Percentiles rank a stretch among this genome's conserved stretches.
phyloP scores from a whole-genome alignment of 2,113 vertebrate genomes.

The Pampusana beccarii region DNA sequence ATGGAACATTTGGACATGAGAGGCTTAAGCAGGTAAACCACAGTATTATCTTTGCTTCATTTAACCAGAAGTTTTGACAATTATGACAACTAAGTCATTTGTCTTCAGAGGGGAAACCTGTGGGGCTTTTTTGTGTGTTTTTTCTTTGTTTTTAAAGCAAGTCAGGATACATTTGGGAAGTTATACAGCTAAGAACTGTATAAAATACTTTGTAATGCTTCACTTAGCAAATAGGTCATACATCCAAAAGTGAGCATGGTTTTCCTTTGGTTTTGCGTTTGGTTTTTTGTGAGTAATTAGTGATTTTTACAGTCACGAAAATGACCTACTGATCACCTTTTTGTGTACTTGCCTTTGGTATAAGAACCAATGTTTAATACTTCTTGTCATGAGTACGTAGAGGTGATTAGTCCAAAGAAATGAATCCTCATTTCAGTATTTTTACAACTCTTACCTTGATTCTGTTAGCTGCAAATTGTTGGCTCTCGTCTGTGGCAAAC shows the following conservation, averaged over 20 bases:
- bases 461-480: not conserved
- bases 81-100: not conserved
- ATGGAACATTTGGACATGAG: slow-evolving; percentile 95
- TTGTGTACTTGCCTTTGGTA: not conserved
- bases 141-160: not conserved
- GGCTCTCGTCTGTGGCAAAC: not conserved
- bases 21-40: slow-evolving; percentile 82
- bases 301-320: not conserved
- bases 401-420: not conserved
- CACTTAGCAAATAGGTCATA: not conserved
- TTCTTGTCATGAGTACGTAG: not conserved
- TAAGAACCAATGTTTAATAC: not conserved
- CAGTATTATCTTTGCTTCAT: not conserved
- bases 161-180: not conserved
- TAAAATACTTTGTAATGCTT: not conserved
- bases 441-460: not conserved
- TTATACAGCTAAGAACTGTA: not conserved
- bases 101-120: not conserved
- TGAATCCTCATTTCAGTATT: not conserved
- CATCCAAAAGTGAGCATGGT: not conserved
- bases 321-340: not conserved
- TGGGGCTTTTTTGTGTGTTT: not conserved
- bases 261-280: not conserved
- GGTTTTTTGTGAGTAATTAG: not conserved
- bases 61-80: not conserved